These are phyloP conservation scores for Sciurus carolinensis DNA, from an alignment of 2,797 vertebrate species.

Conservation along the genomic window DNA sequence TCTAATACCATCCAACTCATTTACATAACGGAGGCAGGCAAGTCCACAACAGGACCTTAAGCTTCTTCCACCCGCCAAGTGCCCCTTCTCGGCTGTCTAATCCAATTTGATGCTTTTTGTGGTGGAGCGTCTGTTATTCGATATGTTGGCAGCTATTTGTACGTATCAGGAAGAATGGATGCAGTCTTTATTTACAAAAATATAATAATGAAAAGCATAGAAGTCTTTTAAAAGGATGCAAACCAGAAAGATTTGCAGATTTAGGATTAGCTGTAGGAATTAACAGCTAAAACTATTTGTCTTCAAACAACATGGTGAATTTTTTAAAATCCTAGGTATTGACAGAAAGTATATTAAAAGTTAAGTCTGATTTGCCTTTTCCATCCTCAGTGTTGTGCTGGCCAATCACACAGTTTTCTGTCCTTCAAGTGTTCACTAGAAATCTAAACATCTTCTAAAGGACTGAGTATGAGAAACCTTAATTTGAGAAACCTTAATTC, in stretches of 20 bases:
- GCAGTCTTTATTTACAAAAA: slow-evolving; percentile 66
- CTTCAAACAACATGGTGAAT: not conserved
- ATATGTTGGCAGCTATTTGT: slow-evolving; percentile 49
- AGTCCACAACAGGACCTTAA: slow-evolving; percentile 52
- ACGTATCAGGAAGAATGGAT: slow-evolving; percentile 7
- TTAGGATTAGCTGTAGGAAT: slow-evolving; percentile 32
- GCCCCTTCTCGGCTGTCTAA: slow-evolving; percentile 68
- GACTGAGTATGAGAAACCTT: not conserved
- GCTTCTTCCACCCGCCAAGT: slow-evolving; percentile 53
- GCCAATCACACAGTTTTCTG: not conserved
- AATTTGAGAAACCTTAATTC: slow-evolving; percentile 20
- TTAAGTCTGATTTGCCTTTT: not conserved
- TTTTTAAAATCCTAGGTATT: not conserved
- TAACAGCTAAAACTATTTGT: slow-evolving; percentile 7
- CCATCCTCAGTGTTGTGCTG: not conserved
- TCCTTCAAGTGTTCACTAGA: not conserved
- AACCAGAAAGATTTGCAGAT: slow-evolving; percentile 36
- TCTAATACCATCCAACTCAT: slow-evolving; percentile 72
- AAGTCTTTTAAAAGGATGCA: slow-evolving; percentile 3
- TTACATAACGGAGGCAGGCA: slow-evolving; percentile 78
- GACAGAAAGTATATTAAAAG: not conserved
- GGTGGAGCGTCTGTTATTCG: slow-evolving; percentile 30
- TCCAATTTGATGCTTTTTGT: slow-evolving; percentile 79
- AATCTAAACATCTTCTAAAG: slow-evolving; percentile 34
- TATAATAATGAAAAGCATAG: slow-evolving; percentile 23